These are phyloP conservation scores for Palaemon carinicauda DNA, from an alignment of 1,140 invertebrate species.

Conservation along the genomic window DNA sequence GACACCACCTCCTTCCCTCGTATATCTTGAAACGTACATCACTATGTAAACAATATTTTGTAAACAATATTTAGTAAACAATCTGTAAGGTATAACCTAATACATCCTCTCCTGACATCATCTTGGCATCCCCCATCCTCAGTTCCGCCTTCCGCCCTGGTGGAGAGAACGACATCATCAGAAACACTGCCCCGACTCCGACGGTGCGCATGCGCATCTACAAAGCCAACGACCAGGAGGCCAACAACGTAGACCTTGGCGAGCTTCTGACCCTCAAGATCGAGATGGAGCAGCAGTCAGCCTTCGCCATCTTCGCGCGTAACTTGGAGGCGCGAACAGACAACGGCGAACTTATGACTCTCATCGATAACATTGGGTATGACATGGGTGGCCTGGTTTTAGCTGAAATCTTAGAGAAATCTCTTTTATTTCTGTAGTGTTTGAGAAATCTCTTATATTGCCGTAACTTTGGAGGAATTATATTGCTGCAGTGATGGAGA, in stretches of 20 bases:
- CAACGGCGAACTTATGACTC: conserved; percentile 67
- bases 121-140: neutral
- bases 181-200: conserved; percentile 69
- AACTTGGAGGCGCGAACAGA: conserved; percentile 69
- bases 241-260: conserved; percentile 67
- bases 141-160: conserved; percentile 58
- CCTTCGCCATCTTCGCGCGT: conserved; percentile 68
- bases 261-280: conserved; percentile 67
- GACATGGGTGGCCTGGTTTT: too few species aligned
- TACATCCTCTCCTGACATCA: neutral
- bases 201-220: conserved; percentile 68
- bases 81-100: neutral
- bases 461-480: too few species aligned
- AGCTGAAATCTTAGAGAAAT: too few species aligned
- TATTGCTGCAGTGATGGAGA: too few species aligned
- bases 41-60: neutral
- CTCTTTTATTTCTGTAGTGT: too few species aligned
- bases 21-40: too few species aligned
- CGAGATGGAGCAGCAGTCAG: conserved; percentile 66
- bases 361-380: conserved; percentile 68
- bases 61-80: neutral
- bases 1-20: too few species aligned
- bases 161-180: conserved; percentile 65
- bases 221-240: conserved; percentile 65
- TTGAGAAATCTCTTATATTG: too few species aligned